A percentile compares a stretch with the other conserved stretches of the same genome.
Conservation (phyloP, 2,113 vertebrate species). For the Seriola rivoliana region DNA sequence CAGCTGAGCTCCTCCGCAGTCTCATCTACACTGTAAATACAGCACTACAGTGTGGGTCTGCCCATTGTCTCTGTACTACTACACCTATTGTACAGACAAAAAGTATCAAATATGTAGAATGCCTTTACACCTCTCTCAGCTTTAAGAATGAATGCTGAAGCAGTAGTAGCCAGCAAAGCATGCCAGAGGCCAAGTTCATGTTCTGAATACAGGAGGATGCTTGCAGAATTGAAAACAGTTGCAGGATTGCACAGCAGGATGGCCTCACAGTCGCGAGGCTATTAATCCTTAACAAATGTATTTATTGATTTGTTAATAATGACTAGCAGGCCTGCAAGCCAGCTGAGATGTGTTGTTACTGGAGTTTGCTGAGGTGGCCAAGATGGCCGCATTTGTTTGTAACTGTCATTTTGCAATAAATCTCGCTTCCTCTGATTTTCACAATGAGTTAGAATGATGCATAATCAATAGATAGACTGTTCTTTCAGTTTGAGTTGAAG, state of each 20-base stretch:
- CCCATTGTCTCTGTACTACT: slow-evolving; percentile 4
- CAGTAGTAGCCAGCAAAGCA: slow-evolving; percentile 7
- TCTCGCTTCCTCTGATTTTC: background rate
- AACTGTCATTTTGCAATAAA: background rate
- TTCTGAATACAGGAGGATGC: slow-evolving; percentile 8
- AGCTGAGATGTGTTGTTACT: background rate
- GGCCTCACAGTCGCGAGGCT: background rate
- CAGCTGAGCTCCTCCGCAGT: slow-evolving; percentile 75
- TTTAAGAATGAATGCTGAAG: slow-evolving; percentile 31
- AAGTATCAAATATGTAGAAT: background rate
- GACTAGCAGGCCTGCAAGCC: background rate
- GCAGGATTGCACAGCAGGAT: background rate
- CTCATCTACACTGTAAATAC: slow-evolving; percentile 55
- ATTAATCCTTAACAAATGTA: slow-evolving; percentile 28
- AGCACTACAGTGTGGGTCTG: slow-evolving; percentile 27
- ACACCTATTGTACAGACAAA: background rate
- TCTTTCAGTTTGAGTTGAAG: slow-evolving; percentile 4
- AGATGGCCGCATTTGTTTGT: background rate
- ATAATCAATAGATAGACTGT: slow-evolving; percentile 17
- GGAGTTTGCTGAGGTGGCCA: background rate
- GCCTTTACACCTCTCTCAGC: background rate
- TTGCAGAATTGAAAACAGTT: slow-evolving; percentile 21
- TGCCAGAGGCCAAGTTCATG: slow-evolving; percentile 29
- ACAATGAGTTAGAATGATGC: slow-evolving; percentile 2
- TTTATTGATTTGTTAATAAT: slow-evolving; percentile 24